phyloP scores from a whole-genome alignment of 2,888 invertebrate species.

The Neoscelio sp. region DNA sequence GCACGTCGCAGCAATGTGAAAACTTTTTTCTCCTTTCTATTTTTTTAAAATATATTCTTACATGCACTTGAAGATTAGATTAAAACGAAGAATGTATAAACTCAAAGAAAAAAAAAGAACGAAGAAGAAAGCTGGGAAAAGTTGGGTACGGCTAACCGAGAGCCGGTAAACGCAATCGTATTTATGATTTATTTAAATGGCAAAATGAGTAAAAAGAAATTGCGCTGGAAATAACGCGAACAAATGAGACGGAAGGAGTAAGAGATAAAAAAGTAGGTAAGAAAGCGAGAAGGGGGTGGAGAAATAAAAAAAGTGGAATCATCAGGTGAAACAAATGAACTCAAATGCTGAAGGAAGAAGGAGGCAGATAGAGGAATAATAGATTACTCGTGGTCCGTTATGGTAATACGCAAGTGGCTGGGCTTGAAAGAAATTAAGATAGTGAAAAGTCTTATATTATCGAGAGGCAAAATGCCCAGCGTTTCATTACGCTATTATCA shows the following conservation, averaged over 20 bases:
- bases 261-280: slow-evolving; percentile 43
- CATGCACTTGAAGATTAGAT: slow-evolving; percentile 82
- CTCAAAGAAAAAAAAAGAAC: slow-evolving; percentile 55
- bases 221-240: slow-evolving; percentile 57
- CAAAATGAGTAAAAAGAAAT: slow-evolving; percentile 67
- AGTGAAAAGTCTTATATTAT: slow-evolving; percentile 69
- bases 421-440: slow-evolving; percentile 73
- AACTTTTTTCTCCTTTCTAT: slow-evolving; percentile 75
- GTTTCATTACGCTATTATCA: slow-evolving; percentile 64
- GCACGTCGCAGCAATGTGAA: slow-evolving; percentile 75
- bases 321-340: slow-evolving; percentile 69
- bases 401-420: slow-evolving; percentile 72
- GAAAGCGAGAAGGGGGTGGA: slow-evolving; percentile 20
- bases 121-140: slow-evolving; percentile 64
- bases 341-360: slow-evolving; percentile 58
- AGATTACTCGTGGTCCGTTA: slow-evolving; percentile 75
- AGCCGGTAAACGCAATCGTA: slow-evolving; percentile 75
- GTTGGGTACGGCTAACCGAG: slow-evolving; percentile 63
- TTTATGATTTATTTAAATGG: slow-evolving; percentile 81
- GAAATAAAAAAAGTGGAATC: slow-evolving; percentile 58
- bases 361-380: slow-evolving; percentile 72
- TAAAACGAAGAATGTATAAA: slow-evolving; percentile 81
- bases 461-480: slow-evolving; percentile 61
- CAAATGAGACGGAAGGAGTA: slow-evolving; percentile 63
- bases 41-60: slow-evolving; percentile 82